phyloP scores from a whole-genome alignment of 2,888 invertebrate species.

The Unio delphinus region DNA sequence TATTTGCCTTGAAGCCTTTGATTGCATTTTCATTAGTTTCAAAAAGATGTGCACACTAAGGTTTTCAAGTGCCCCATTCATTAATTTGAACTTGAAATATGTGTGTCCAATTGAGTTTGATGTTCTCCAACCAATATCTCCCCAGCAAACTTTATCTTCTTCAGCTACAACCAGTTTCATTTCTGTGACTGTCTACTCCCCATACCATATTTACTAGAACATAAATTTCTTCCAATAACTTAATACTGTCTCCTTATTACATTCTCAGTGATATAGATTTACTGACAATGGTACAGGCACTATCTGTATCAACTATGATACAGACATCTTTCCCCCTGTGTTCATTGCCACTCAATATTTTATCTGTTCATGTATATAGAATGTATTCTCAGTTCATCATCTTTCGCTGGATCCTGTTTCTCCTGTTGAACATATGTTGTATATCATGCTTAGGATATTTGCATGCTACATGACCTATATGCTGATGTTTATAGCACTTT shows the following conservation, averaged over 20 bases:
- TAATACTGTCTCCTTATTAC: conserved; percentile 1
- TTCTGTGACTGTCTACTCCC: neutral
- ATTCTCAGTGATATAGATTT: neutral
- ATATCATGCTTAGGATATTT: conserved; percentile 1
- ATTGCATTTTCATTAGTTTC: neutral
- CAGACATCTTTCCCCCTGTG: too few relatives aligned
- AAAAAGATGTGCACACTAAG: conserved; percentile 3
- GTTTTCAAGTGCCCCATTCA: neutral
- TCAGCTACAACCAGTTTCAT: conserved; percentile 1
- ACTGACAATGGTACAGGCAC: neutral
- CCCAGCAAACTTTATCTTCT: conserved; percentile 1
- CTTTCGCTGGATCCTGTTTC: neutral
- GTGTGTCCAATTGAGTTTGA: conserved; percentile 7
- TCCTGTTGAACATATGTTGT: neutral
- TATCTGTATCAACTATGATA: neutral
- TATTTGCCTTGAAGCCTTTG: conserved; percentile 6
- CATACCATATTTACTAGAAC: conserved; percentile 4
- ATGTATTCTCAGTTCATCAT: neutral
- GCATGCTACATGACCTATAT: conserved; percentile 13
- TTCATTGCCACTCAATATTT: neutral
- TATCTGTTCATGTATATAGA: neutral
- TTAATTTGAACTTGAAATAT: conserved; percentile 1
- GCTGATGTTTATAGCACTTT: conserved; percentile 14
- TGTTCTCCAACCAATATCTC: conserved; percentile 4
- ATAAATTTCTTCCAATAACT: neutral